Evolutionary conservation across 2,797 vertebrate species (phyloP).

Genomic region (Rhabdophis nuchalis): DNA sequence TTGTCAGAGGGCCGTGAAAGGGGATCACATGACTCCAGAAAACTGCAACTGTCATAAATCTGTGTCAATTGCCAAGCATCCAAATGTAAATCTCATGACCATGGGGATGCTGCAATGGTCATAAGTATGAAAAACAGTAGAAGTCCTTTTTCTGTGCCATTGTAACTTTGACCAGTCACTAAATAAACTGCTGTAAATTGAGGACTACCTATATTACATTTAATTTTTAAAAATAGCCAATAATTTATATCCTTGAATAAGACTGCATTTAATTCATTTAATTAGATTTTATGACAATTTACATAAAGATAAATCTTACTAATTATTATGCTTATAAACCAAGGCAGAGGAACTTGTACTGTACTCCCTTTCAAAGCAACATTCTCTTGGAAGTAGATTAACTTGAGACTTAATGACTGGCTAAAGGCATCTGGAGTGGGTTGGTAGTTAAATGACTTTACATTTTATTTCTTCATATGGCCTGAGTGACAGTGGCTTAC

Average conservation of each 20-base stretch:
- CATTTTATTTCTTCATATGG: neutral
- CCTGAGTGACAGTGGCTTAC: neutral
- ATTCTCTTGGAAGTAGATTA: neutral
- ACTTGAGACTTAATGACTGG: neutral
- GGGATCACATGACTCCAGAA: too few relatives aligned
- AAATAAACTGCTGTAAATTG: too few relatives aligned
- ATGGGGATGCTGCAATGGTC: too few relatives aligned
- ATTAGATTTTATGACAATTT: neutral
- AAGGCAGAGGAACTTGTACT: neutral
- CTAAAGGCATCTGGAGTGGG: neutral
- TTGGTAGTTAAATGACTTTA: neutral
- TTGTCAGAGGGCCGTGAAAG: too few relatives aligned
- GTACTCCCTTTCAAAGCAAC: neutral
- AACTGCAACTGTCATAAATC: too few relatives aligned
- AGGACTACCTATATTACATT: neutral
- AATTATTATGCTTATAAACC: neutral
- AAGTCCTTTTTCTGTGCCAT: too few relatives aligned
- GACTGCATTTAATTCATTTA: neutral
- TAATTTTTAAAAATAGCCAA: neutral
- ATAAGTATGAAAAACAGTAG: too few relatives aligned
- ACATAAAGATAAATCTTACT: neutral
- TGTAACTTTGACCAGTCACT: too few relatives aligned
- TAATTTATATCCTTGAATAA: neutral
- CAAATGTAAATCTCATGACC: too few relatives aligned
- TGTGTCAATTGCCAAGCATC: too few relatives aligned